A percentile compares a stretch with the other conserved stretches of the same genome.
These are phyloP conservation scores for fruit fly (Drosophila melanogaster) DNA, from an alignment of 1,140 invertebrate species.

Conservation along the genomic window DNA sequence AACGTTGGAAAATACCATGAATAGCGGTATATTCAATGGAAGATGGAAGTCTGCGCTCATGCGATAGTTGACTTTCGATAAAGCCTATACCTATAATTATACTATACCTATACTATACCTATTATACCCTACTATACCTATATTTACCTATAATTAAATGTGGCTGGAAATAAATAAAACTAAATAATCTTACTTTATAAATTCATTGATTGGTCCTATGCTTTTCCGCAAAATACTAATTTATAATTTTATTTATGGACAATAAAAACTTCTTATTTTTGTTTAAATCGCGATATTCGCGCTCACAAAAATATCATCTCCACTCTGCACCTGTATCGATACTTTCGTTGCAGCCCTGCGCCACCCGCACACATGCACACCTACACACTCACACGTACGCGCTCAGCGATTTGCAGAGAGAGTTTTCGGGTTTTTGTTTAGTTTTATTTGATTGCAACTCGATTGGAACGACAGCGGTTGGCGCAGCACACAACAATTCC, in stretches of 20 bases:
- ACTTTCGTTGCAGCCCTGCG: slow-evolving; percentile 21
- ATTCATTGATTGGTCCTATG: no score
- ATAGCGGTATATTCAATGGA: neutral
- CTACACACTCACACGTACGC: slow-evolving; percentile 11
- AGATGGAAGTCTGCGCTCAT: neutral
- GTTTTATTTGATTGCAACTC: slow-evolving; percentile 53
- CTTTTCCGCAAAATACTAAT: no score
- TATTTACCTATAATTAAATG: no score
- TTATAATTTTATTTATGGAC: no score
- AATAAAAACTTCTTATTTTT: no score
- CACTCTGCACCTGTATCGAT: slow-evolving; percentile 9
- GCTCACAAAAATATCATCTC: neutral
- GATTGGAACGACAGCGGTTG: slow-evolving; percentile 19
- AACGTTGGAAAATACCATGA: neutral
- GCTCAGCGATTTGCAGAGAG: slow-evolving; percentile 37
- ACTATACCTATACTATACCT: no score
- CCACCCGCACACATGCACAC: neutral
- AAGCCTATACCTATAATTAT: no score
- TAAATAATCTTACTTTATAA: no score
- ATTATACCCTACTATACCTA: no score
- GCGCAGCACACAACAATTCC: slow-evolving; percentile 9
- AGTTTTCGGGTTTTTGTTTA: slow-evolving; percentile 56
- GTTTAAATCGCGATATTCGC: neutral
- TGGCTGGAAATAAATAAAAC: no score
- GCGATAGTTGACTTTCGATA: neutral